Conservation (phyloP, 2,113 vertebrate genomes). For the Oxyura jamaicensis region DNA sequence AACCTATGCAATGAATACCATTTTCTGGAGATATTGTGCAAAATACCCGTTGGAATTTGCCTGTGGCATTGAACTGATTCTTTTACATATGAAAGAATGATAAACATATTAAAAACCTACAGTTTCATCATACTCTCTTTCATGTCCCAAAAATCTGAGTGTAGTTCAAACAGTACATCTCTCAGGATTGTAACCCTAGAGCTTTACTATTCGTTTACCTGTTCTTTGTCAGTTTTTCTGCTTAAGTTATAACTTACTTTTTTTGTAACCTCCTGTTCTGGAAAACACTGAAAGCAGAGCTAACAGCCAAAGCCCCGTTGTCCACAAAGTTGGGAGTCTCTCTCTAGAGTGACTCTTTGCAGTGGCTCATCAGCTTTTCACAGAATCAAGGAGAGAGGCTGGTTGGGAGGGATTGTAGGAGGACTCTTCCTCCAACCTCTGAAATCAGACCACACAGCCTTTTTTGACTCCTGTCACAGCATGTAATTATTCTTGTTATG, state of each 20-base stretch:
- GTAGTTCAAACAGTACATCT: neutral
- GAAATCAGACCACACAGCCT: neutral
- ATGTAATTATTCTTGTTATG: neutral
- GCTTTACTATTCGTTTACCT: constrained; percentile 29
- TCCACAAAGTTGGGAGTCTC: neutral
- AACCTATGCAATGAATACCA: neutral
- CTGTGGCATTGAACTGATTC: neutral
- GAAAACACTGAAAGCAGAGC: neutral
- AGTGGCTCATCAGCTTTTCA: neutral
- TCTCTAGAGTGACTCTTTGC: neutral
- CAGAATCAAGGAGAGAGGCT: neutral
- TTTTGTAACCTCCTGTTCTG: neutral
- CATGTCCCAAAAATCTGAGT: neutral
- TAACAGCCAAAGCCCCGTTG: neutral
- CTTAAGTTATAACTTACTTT: neutral
- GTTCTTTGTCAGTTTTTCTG: neutral
- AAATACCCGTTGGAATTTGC: neutral
- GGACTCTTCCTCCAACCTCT: neutral
- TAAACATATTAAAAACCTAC: neutral
- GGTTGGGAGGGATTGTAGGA: neutral
- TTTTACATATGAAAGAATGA: neutral
- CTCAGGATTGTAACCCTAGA: neutral
- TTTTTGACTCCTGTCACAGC: neutral
- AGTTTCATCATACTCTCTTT: neutral
- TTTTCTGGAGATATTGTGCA: neutral